Evolutionary conservation across 1,140 invertebrate genomes (phyloP).

Genomic region (Cyclargus thomasi): DNA sequence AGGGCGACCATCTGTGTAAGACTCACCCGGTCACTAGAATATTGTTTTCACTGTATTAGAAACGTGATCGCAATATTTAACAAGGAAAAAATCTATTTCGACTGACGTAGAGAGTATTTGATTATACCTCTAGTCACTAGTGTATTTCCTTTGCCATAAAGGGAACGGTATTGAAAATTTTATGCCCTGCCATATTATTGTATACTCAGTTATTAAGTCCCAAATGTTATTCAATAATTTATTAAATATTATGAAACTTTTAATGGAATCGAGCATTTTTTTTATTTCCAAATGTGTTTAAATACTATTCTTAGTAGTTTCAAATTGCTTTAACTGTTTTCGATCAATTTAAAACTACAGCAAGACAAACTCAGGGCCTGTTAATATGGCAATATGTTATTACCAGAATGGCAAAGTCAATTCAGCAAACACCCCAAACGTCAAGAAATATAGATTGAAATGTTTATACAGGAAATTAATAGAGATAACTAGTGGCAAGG

Average conservation of each 20-base stretch:
- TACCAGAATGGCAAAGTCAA: not conserved
- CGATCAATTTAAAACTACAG: too few species aligned
- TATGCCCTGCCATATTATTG: slow-evolving; percentile 35
- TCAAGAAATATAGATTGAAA: slow-evolving; percentile 40
- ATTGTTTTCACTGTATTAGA: slow-evolving; percentile 76
- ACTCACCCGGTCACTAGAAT: slow-evolving; percentile 75
- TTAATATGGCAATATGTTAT: not conserved
- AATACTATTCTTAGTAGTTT: too few species aligned
- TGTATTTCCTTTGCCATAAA: slow-evolving; percentile 67
- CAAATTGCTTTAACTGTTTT: too few species aligned
- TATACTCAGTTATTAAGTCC: too few species aligned
- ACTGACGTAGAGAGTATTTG: slow-evolving; percentile 61
- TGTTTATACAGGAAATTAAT: slow-evolving; percentile 53
- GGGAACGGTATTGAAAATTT: slow-evolving; percentile 63
- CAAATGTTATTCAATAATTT: too few species aligned
- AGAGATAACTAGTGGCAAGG: slow-evolving; percentile 41
- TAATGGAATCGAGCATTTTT: too few species aligned
- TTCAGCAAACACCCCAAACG: slow-evolving; percentile 29
- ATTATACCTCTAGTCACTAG: slow-evolving; percentile 50
- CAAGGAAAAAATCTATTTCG: slow-evolving; percentile 69
- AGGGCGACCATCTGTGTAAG: slow-evolving; percentile 67
- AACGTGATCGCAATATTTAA: slow-evolving; percentile 74
- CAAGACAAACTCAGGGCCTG: too few species aligned
- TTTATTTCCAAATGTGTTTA: too few species aligned
- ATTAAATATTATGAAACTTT: too few species aligned